Percentiles rank a stretch among this genome's conserved stretches.
phyloP scores from a whole-genome alignment of 2,797 vertebrate species.

The Eutrigla gurnardus region DNA sequence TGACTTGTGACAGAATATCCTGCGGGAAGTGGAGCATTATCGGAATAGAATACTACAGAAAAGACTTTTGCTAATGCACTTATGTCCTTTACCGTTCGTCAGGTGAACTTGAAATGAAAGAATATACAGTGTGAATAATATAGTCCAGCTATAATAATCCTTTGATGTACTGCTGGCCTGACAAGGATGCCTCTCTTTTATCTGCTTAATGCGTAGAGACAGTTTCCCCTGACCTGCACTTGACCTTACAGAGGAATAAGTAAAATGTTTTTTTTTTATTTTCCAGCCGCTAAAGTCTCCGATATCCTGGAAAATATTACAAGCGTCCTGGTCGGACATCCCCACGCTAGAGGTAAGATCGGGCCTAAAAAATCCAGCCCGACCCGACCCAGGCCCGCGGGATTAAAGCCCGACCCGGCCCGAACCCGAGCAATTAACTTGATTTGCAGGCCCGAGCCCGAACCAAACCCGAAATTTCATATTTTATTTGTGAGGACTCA shows the following conservation, averaged over 20 bases:
- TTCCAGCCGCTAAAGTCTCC: too few species aligned
- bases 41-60: slow-evolving; percentile 7
- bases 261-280: too few species aligned
- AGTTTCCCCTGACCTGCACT: slow-evolving; percentile 2
- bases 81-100: slow-evolving; percentile 24
- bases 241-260: slow-evolving; percentile 40
- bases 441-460: too few species aligned
- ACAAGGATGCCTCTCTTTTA: slow-evolving; percentile 32
- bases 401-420: too few species aligned
- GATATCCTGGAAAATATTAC: too few species aligned
- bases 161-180: slow-evolving; percentile 26
- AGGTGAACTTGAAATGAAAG: slow-evolving; percentile 21
- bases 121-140: not conserved
- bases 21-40: slow-evolving; percentile 24
- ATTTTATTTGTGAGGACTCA: too few species aligned
- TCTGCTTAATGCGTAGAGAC: slow-evolving; percentile 13
- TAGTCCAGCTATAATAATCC: slow-evolving; percentile 17
- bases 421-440: too few species aligned
- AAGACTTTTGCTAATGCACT: slow-evolving; percentile 9
- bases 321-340: too few species aligned
- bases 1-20: slow-evolving; percentile 45
- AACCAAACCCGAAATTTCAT: too few species aligned
- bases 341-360: too few species aligned
- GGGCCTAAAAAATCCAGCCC: too few species aligned
- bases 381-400: too few species aligned